Evolutionary conservation across 2,113 vertebrate genomes (phyloP), one percentile per base, ranked within the genome.

Genomic region (Oreocharis arfaki): DNA sequence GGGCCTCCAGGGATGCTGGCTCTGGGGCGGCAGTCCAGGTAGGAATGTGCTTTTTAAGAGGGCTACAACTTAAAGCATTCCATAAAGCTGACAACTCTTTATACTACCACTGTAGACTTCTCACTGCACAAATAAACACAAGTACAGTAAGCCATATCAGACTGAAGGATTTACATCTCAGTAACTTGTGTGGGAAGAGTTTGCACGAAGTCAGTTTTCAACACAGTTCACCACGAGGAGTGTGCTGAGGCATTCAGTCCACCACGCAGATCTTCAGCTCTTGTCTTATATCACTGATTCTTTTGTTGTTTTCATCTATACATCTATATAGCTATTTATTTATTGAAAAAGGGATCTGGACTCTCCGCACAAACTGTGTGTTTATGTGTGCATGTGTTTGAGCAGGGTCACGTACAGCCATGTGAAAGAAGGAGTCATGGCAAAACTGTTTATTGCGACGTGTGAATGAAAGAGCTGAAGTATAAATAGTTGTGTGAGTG

Each of bases 21-120:
- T 82, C 81, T 50, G 1, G 87, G 90, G 87, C 13, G 3, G 90
- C 16, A 23, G 93, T 75, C 71, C 86, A 91, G 89, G 63, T 91
- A 94, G 96, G 97, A 97, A 98, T 98, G 97, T 90, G 80, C 35
- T 80, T 95, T 82, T 94, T 94, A 90, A 95, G 95, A 95, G 71
- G 82, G 22, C n/a, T 89, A 70, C 57, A 73, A 81, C 63, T 88
- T 89, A 44, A 95, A 96, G 84, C n/a, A 75, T 96, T 96, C 78
- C 41, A 8, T 46, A 69, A 86, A 93, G 67, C 71, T 93, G 70
- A 95, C 82, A 92, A 70, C 1, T 35, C 56, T 95, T 95, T 84
- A 78, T 69, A 35, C 41, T 24, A 14, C 30, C 67, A 73, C 90
- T 65, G 64, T 33, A 95, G 89, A 28, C 55, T 89, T 82, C 64